A percentile compares a stretch with the other conserved stretches of the same genome.
phyloP scores from a whole-genome alignment of 2,888 invertebrate genomes.

The Hyles lineata region DNA sequence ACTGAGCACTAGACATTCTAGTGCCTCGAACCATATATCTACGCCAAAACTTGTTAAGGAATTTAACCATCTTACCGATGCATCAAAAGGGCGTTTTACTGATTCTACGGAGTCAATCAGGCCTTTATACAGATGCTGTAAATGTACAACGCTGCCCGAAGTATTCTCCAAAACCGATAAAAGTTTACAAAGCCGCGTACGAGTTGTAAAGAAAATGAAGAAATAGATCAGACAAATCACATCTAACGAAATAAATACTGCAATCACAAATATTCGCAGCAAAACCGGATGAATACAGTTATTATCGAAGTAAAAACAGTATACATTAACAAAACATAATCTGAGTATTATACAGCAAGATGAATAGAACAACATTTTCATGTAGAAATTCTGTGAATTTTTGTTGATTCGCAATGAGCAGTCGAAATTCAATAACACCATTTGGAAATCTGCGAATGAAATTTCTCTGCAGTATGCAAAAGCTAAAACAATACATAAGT shows the following conservation, averaged over 20 bases:
- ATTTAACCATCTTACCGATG: not conserved
- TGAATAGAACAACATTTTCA: not conserved
- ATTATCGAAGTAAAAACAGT: slow-evolving; percentile 2
- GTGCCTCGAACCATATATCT: not conserved
- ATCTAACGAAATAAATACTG: slow-evolving; percentile 7
- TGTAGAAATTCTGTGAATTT: not conserved
- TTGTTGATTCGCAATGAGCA: not conserved
- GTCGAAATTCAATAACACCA: slow-evolving; percentile 13
- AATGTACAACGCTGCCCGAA: not conserved
- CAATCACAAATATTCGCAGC: not conserved
- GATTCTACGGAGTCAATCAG: slow-evolving; percentile 7
- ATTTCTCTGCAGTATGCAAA: slow-evolving; percentile 5
- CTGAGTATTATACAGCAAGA: not conserved
- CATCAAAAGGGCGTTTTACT: slow-evolving; percentile 1
- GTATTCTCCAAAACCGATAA: not conserved
- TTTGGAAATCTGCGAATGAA: slow-evolving; percentile 11
- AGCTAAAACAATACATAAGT: not conserved
- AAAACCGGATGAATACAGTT: not conserved
- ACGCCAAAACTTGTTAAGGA: not conserved
- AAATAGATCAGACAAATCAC: not conserved
- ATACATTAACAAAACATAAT: not conserved
- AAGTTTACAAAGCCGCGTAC: not conserved
- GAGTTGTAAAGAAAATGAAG: slow-evolving; percentile 19
- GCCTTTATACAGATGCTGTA: slow-evolving; percentile 9
- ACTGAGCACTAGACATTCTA: too few relatives aligned